Conservation (phyloP, 2,113 vertebrate species). For the Salminus brasiliensis region DNA sequence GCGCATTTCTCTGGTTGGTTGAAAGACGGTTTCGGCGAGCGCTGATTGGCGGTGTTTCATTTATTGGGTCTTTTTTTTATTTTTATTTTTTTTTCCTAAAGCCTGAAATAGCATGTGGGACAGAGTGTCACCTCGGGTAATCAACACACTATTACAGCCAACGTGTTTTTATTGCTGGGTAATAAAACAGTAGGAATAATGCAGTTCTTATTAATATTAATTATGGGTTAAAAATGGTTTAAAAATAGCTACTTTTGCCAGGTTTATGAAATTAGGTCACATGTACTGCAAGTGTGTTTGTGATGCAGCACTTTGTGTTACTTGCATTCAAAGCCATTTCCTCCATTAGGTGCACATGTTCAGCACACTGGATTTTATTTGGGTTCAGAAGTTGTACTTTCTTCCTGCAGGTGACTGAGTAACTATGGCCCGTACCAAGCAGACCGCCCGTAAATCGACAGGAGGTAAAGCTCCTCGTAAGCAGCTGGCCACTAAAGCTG, state of each 20-base stretch:
- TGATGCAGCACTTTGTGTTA: no score
- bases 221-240: no score
- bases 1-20: slow-evolving; percentile 52
- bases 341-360: no score
- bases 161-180: background rate
- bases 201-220: no score
- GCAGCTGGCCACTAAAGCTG: slow-evolving; percentile 90
- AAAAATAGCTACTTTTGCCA: no score
- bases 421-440: slow-evolving; percentile 90
- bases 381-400: background rate
- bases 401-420: slow-evolving; percentile 63
- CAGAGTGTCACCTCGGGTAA: background rate
- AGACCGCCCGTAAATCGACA: slow-evolving; percentile 89
- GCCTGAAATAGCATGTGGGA: slow-evolving; percentile 39
- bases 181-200: no score
- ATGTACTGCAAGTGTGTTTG: background rate
- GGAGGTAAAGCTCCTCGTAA: slow-evolving; percentile 93
- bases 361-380: background rate
- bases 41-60: slow-evolving; percentile 26
- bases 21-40: background rate
- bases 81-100: slow-evolving; percentile 22
- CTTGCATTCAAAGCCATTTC: no score
- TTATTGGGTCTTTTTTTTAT: slow-evolving; percentile 26
- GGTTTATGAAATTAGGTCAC: no score
- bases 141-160: no score